Conservation (phyloP, 2,113 vertebrate species). For the Chiloscyllium plagiosum region DNA sequence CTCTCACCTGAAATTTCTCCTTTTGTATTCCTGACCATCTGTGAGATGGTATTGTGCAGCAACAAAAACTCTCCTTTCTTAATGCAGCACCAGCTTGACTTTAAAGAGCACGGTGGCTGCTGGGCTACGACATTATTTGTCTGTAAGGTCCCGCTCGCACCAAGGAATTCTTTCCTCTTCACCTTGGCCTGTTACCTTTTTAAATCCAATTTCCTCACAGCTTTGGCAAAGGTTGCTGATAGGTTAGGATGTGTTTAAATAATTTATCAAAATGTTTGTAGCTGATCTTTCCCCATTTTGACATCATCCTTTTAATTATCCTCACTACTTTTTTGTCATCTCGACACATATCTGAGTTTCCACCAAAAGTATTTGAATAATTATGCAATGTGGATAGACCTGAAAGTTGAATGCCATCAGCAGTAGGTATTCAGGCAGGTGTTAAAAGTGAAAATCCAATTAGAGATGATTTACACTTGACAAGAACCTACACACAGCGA, state of each 20-base stretch:
- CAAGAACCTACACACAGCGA: background rate
- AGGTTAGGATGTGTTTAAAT: background rate
- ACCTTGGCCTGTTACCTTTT: background rate
- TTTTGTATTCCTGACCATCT: background rate
- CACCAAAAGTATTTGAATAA: background rate
- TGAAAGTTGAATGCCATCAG: background rate
- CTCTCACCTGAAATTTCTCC: background rate
- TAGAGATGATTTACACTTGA: background rate
- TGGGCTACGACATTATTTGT: background rate
- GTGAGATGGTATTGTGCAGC: background rate
- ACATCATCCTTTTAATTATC: background rate
- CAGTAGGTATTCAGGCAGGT: background rate
- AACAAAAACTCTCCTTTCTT: background rate
- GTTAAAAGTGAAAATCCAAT: background rate
- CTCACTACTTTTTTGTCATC: background rate
- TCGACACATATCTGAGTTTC: background rate
- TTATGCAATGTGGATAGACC: background rate
- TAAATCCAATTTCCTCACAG: background rate
- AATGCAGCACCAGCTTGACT: background rate
- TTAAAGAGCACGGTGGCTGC: background rate
- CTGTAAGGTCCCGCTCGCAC: background rate
- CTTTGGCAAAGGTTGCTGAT: background rate
- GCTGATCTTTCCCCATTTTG: background rate
- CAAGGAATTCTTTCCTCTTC: background rate
- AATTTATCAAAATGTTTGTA: background rate